phyloP scores from a whole-genome alignment of 1,140 invertebrate genomes.

The Babylonia areolata region DNA sequence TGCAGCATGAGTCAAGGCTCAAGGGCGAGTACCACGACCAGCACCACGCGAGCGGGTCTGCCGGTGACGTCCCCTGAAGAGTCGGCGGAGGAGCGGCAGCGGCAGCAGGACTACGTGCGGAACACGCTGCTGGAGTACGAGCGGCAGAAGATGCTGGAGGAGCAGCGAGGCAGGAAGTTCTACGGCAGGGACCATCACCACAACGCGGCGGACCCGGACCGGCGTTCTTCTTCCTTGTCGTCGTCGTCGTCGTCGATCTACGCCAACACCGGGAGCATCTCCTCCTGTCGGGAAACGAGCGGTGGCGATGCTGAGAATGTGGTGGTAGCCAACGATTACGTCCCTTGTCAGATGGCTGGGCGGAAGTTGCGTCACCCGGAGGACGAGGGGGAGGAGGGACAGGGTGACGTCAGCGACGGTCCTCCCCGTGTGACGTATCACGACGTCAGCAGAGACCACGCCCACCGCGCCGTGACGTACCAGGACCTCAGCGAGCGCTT shows the following conservation, averaged over 20 bases:
- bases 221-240: too few species aligned
- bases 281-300: too few species aligned
- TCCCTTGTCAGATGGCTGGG: slow-evolving; percentile 1
- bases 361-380: background rate
- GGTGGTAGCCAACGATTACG: slow-evolving; percentile 8
- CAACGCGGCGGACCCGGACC: too few species aligned
- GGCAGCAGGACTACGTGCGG: slow-evolving; percentile 19
- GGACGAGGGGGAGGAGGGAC: background rate
- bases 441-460: background rate
- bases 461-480: too few species aligned
- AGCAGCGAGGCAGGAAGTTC: too few species aligned
- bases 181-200: too few species aligned
- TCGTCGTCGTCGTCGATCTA: too few species aligned
- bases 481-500: background rate
- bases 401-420: background rate
- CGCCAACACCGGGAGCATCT: too few species aligned
- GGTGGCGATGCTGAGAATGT: too few species aligned
- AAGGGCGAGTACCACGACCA: too few species aligned
- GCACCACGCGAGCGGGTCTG: background rate
- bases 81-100: background rate
- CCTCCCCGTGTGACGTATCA: background rate
- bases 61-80: background rate
- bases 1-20: too few species aligned
- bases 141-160: slow-evolving; percentile 9
- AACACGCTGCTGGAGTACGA: slow-evolving; percentile 33